Conservation (phyloP, 2,113 vertebrate species). For the Cebidichthys violaceus region DNA sequence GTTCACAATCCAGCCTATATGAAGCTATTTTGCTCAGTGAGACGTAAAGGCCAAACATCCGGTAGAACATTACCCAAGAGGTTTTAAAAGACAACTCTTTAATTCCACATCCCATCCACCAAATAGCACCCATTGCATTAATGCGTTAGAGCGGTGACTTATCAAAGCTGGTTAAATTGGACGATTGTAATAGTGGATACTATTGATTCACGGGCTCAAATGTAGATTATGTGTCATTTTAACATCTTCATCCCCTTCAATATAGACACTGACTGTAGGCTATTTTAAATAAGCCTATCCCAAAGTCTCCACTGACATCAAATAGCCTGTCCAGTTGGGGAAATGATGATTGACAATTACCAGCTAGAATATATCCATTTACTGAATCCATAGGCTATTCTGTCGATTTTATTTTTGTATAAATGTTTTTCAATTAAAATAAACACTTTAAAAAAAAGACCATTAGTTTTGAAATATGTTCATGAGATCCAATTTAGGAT, state of each 20-base stretch:
- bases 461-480: background rate
- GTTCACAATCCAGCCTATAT: background rate
- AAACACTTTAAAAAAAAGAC: background rate
- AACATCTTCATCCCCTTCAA: background rate
- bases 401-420: background rate
- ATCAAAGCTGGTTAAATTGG: background rate
- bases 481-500: background rate
- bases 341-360: background rate
- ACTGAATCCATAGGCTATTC: background rate
- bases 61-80: background rate
- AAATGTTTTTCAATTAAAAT: background rate
- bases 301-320: background rate
- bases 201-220: background rate
- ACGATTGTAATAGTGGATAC: background rate
- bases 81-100: background rate
- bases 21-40: background rate
- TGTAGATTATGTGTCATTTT: background rate
- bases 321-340: background rate
- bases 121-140: too few species aligned
- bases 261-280: background rate
- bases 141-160: background rate
- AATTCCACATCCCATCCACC: background rate
- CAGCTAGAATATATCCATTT: background rate
- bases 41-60: background rate
- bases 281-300: background rate